A percentile compares a stretch with the other conserved stretches of the same genome.
Evolutionary conservation across 2,888 invertebrate species (phyloP).

Genomic region (Nebria brevicollis): DNA sequence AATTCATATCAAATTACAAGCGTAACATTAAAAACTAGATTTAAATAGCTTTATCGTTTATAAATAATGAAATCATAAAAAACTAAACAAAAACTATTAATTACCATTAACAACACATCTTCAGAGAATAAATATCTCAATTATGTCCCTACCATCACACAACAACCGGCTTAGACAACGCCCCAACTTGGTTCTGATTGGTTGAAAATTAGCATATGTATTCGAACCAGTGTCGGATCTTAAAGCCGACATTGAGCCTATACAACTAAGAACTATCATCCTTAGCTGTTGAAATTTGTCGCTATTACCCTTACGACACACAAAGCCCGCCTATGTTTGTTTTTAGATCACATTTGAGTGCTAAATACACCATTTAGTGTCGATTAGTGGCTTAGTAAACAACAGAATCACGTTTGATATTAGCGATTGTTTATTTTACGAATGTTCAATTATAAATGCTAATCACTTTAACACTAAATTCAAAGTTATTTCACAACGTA

Average conservation of each 20-base stretch:
- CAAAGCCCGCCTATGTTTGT: constrained; percentile 35
- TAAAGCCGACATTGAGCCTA: constrained; percentile 25
- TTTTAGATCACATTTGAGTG: constrained; percentile 38
- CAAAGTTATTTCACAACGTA: not conserved
- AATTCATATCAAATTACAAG: too few relatives aligned
- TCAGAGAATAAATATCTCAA: constrained; percentile 35
- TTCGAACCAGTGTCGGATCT: constrained; percentile 7
- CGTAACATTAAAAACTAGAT: too few relatives aligned
- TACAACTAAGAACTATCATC: constrained; percentile 5
- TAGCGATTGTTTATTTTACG: constrained; percentile 23
- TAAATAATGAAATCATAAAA: too few relatives aligned
- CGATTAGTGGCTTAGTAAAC: constrained; percentile 41
- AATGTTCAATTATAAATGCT: not conserved
- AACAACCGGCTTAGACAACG: constrained; percentile 12
- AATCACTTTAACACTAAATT: not conserved
- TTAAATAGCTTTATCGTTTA: too few relatives aligned
- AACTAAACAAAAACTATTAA: constrained; percentile 28
- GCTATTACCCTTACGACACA: constrained; percentile 29
- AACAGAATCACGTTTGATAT: constrained; percentile 11
- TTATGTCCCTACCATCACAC: constrained; percentile 9
- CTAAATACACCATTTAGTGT: constrained; percentile 36
- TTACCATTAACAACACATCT: constrained; percentile 26
- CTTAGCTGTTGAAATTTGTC: constrained; percentile 25
- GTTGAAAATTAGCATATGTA: constrained; percentile 42
- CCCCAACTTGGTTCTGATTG: constrained; percentile 25